Percentiles rank a stretch among this genome's conserved stretches.
phyloP scores from a whole-genome alignment of 1,140 invertebrate genomes.

The Aricia agestis region DNA sequence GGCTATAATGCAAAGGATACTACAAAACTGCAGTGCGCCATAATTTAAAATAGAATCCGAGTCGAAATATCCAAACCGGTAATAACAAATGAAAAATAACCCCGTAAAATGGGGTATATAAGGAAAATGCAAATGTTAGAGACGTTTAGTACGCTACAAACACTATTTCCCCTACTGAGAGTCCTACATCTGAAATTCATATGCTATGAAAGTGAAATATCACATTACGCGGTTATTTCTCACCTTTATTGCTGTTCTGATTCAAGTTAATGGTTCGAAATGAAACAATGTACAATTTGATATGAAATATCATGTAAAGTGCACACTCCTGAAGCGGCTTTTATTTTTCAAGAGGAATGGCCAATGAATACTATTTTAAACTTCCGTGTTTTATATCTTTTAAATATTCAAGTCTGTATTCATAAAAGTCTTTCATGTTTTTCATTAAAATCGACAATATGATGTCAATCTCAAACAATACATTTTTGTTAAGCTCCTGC shows the following conservation, averaged over 20 bases:
- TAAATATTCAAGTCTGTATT: background rate
- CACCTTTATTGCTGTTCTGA: constrained; percentile 29
- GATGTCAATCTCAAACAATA: background rate
- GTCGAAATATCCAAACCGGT: constrained; percentile 2
- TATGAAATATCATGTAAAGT: constrained; percentile 23
- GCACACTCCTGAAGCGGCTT: background rate
- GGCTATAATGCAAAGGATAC: background rate
- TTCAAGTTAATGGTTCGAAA: constrained; percentile 27
- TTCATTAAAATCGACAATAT: constrained; percentile 1
- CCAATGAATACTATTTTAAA: background rate
- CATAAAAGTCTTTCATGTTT: background rate
- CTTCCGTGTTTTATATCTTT: background rate
- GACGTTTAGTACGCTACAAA: constrained; percentile 5
- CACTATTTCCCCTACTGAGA: constrained; percentile 9
- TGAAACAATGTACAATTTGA: constrained; percentile 24
- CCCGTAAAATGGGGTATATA: constrained; percentile 1
- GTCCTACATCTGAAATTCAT: constrained; percentile 13
- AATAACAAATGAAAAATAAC: constrained; percentile 1
- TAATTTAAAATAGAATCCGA: background rate
- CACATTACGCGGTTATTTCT: constrained; percentile 20
- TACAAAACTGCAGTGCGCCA: background rate
- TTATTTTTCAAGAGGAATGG: background rate
- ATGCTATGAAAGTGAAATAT: constrained; percentile 17
- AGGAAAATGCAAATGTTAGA: background rate
- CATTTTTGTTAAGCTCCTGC: background rate